These are phyloP conservation scores for Aegotheles bennettii DNA, from an alignment of 2,113 vertebrate species.

Conservation along the genomic window DNA sequence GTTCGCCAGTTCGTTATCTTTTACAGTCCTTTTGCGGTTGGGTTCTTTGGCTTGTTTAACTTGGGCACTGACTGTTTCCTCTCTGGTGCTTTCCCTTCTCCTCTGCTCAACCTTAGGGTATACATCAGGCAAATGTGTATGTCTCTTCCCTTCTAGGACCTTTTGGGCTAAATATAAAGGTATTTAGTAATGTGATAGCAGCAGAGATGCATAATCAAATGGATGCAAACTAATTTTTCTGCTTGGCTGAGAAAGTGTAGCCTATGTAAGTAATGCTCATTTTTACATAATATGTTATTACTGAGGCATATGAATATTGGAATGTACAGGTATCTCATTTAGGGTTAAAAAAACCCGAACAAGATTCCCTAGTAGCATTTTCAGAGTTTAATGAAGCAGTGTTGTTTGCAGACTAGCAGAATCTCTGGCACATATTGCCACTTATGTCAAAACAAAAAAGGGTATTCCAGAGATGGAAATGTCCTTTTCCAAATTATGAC, in stretches of 20 bases:
- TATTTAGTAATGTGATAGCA: background rate
- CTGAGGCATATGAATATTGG: background rate
- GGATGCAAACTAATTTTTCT: background rate
- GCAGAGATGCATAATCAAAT: background rate
- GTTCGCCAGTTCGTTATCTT: background rate
- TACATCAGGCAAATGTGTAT: background rate
- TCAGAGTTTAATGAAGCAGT: constrained; percentile 1
- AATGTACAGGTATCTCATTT: background rate
- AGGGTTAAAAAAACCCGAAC: background rate
- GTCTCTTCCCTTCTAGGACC: background rate
- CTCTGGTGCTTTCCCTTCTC: background rate
- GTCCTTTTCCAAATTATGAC: constrained; percentile 19
- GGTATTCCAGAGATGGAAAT: constrained; percentile 34
- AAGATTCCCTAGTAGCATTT: background rate
- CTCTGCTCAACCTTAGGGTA: background rate
- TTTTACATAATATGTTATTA: background rate
- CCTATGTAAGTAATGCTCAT: background rate
- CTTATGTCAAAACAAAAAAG: constrained; percentile 17
- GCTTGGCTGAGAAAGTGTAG: background rate
- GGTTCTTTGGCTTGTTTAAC: background rate
- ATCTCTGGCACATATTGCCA: background rate
- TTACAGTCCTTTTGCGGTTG: background rate
- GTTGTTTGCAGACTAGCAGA: background rate
- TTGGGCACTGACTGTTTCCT: background rate
- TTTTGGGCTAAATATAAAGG: background rate